Evolutionary conservation across 2,888 invertebrate genomes (phyloP).

Genomic region (Atethmia centrago): DNA sequence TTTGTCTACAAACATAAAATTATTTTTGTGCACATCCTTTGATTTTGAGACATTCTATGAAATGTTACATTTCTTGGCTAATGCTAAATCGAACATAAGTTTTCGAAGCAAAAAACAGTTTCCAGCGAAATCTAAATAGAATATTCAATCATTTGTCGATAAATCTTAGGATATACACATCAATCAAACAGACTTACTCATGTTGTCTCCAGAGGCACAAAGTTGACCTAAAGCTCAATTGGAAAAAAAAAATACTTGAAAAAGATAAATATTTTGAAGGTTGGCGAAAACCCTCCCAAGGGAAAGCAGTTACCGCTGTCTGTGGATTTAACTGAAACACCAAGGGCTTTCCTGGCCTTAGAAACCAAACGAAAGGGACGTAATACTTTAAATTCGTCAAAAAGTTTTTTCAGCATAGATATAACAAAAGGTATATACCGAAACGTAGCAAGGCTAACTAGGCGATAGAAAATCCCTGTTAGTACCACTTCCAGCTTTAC

Average conservation of each 20-base stretch:
- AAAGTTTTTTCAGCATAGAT: too few relatives aligned
- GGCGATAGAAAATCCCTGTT: not conserved
- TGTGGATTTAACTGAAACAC: not conserved
- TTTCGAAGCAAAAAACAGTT: not conserved
- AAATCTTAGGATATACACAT: conserved; percentile 8
- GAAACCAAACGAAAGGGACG: not conserved
- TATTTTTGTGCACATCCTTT: too few relatives aligned
- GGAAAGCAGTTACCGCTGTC: not conserved
- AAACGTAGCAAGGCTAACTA: not conserved
- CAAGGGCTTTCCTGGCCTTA: not conserved
- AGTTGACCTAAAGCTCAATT: not conserved
- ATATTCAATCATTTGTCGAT: conserved; percentile 6
- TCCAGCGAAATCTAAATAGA: not conserved
- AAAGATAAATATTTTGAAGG: not conserved
- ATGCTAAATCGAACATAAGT: not conserved
- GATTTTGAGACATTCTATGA: too few relatives aligned
- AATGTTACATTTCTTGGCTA: too few relatives aligned
- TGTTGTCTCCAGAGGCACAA: conserved; percentile 25
- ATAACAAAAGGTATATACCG: not conserved
- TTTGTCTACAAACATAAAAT: too few relatives aligned
- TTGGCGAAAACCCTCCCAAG: not conserved
- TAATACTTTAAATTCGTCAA: too few relatives aligned
- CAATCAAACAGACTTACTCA: conserved; percentile 33
- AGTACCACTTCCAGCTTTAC: not conserved
- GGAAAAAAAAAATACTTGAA: conserved; percentile 10